Evolutionary conservation across 2,888 invertebrate species (phyloP), one percentile per base, ranked within the genome.

Genomic region (Pelosia muscerda): DNA sequence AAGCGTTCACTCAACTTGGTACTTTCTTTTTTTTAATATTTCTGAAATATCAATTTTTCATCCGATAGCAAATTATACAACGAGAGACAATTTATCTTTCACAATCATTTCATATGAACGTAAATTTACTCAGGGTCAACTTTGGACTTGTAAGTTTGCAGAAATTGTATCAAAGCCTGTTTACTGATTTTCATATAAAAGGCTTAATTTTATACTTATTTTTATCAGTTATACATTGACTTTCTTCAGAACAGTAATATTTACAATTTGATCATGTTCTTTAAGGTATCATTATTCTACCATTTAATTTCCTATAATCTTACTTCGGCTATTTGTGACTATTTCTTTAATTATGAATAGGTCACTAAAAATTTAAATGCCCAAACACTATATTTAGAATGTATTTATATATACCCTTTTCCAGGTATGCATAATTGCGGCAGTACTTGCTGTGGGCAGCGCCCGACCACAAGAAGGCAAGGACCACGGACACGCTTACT

Each of bases 401-500:
- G 42, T 6, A 42, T 42, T 19, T 42, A 6, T 19, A 42, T 42
- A 49, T 2, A 0, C 6, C 1, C 1, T 49, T 9, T 49, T 26
- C 5, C 26, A 86, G 87, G 66, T 83, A 22, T 34, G 84, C 5
- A 23, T 84, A 9, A 11, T 81, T 10, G 72, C 75, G 54, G 78
- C 76, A 4, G 55, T 81, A 10, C 62, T 83, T 9, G 76, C 78
- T 10, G 78, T 78, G 15, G 79, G 75, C 13, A 67, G 71, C 62
- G 85, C 82, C 74, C 81, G 84, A 0, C 83, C 86, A 0, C 86
- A 85, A 38, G 73, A 82, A n/a, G 66, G 59, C 10, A 60, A 71
- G 8, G 66, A 54, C 25, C 55, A 63, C 28, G 68, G 53, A 15
- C 63, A 67, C 23, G 58, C 22, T 78, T 83, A 61, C 75, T 88